phyloP scores from a whole-genome alignment of 2,888 invertebrate genomes.

The Hirtodrosophila histrioides region DNA sequence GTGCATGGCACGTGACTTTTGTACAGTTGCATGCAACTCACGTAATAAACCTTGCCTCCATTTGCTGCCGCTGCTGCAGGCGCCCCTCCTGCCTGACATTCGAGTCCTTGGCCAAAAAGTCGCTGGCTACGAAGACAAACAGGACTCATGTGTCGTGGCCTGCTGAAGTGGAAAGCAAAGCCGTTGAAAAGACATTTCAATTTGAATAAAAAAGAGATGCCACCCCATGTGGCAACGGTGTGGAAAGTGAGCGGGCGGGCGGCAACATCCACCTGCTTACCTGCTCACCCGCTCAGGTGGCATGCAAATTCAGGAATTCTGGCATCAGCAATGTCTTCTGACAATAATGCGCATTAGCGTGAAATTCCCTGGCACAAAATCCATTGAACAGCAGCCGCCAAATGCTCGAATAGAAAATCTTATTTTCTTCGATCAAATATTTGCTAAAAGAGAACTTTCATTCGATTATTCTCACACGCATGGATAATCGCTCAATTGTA shows the following conservation, averaged over 20 bases:
- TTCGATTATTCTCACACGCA: conserved; percentile 31
- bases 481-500: conserved; percentile 23
- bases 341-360: conserved; percentile 76
- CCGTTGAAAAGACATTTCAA: conserved; percentile 79
- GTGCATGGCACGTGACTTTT: conserved; percentile 73
- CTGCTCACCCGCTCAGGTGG: conserved; percentile 44
- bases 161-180: conserved; percentile 77
- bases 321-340: conserved; percentile 32
- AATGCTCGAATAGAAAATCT: conserved; percentile 22
- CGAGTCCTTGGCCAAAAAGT: conserved; percentile 69
- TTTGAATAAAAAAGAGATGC: conserved; percentile 55
- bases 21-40: conserved; percentile 71
- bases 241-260: too few species aligned
- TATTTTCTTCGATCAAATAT: conserved; percentile 39
- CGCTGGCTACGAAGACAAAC: conserved; percentile 71
- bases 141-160: conserved; percentile 77
- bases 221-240: too few species aligned
- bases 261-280: conserved; percentile 17
- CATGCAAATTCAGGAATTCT: conserved; percentile 58
- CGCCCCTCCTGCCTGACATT: neutral
- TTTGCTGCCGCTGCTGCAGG: conserved; percentile 14
- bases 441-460: conserved; percentile 30
- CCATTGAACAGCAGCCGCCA: conserved; percentile 37
- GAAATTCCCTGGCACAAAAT: conserved; percentile 61
- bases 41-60: conserved; percentile 68